These are phyloP conservation scores for Gonatopus flavifemur DNA, from an alignment of 1,140 invertebrate species.

Conservation along the genomic window DNA sequence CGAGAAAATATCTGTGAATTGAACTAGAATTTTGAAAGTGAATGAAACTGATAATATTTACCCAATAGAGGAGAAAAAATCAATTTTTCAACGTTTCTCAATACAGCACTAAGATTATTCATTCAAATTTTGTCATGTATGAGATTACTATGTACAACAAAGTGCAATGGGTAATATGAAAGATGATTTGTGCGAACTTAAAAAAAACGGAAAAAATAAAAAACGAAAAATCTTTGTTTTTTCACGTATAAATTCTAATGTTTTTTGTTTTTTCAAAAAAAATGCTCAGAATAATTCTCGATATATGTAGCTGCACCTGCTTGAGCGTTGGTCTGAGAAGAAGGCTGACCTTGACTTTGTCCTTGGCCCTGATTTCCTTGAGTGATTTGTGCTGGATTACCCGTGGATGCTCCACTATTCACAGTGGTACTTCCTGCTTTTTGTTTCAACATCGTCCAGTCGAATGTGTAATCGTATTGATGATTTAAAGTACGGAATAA, in stretches of 20 bases:
- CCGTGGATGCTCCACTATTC: constrained; percentile 19
- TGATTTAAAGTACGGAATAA: constrained; percentile 98
- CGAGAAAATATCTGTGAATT: too few species aligned
- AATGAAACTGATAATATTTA: too few species aligned
- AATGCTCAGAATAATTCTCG: not conserved
- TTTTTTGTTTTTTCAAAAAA: too few species aligned
- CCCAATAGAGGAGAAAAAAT: too few species aligned
- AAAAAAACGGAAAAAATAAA: constrained; percentile 6
- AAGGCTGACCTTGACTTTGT: constrained; percentile 40
- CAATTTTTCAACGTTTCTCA: too few species aligned
- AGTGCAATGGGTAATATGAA: too few species aligned
- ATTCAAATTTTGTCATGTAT: too few species aligned
- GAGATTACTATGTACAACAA: too few species aligned
- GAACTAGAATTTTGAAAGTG: too few species aligned
- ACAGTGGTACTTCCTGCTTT: constrained; percentile 59
- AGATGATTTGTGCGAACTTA: too few species aligned
- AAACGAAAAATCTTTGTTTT: not conserved
- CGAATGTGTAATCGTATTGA: constrained; percentile 99
- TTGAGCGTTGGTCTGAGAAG: constrained; percentile 37
- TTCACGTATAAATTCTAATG: too few species aligned
- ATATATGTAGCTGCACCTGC: constrained; percentile 35
- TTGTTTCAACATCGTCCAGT: constrained; percentile 99
- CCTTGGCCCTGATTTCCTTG: constrained; percentile 34
- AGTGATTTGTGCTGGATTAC: constrained; percentile 25
- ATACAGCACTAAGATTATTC: too few species aligned